Conservation (phyloP, 2,797 vertebrate genomes). For the Amniataba percoides region DNA sequence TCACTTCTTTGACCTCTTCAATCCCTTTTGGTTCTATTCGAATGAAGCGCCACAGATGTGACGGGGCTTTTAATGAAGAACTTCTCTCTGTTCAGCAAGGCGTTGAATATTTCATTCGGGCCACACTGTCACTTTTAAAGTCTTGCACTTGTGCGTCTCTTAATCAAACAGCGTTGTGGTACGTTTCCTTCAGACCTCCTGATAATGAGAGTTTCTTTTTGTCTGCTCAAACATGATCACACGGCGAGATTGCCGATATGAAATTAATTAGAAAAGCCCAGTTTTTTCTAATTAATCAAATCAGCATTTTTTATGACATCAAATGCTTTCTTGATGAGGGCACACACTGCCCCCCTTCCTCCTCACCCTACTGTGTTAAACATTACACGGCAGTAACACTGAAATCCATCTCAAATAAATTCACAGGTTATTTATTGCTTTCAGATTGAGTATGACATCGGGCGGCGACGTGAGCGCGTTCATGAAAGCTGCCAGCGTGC, state of each 20-base stretch:
- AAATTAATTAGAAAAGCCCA: too few species aligned
- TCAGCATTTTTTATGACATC: background rate
- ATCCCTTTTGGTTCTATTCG: conserved; percentile 1
- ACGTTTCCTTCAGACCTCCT: background rate
- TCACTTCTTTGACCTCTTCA: background rate
- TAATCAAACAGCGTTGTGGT: background rate
- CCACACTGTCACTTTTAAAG: background rate
- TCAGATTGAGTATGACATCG: conserved; percentile 36
- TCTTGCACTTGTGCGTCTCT: background rate
- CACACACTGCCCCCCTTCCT: background rate
- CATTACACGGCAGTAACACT: conserved; percentile 3
- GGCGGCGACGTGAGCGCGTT: conserved; percentile 9
- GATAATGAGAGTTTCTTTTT: background rate
- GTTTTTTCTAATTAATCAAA: background rate
- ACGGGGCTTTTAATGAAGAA: background rate
- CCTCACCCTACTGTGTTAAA: background rate
- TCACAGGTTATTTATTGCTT: conserved; percentile 31
- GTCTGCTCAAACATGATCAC: background rate
- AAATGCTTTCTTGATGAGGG: background rate
- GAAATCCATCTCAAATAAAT: conserved; percentile 34
- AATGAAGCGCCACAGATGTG: background rate
- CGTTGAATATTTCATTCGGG: background rate
- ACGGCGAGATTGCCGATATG: background rate
- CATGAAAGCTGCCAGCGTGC: conserved; percentile 16
- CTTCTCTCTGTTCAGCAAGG: background rate